Conservation (phyloP, 2,888 invertebrate species). For the Aphidius colemani region DNA sequence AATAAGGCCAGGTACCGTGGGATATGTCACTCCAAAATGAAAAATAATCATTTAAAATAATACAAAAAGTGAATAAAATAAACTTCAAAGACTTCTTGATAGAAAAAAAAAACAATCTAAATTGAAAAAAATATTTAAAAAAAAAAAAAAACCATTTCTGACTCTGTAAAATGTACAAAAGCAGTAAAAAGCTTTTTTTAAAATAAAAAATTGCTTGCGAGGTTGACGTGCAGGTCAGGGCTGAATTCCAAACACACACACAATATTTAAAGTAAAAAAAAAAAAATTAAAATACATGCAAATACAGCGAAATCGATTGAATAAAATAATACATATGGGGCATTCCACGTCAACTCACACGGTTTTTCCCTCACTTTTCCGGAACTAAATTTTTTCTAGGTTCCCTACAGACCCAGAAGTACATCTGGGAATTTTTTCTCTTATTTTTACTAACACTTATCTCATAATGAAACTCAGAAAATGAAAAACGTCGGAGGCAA, state of each 20-base stretch:
- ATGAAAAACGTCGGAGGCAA: too few relatives aligned
- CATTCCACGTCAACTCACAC: too few relatives aligned
- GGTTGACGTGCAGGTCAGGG: slow-evolving; percentile 29
- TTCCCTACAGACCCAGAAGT: too few relatives aligned
- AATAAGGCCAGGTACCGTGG: too few relatives aligned
- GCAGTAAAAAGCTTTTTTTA: neutral
- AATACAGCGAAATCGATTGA: slow-evolving; percentile 20
- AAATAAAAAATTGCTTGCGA: slow-evolving; percentile 12
- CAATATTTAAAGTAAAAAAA: neutral
- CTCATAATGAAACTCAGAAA: too few relatives aligned
- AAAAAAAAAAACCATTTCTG: too few relatives aligned
- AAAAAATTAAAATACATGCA: neutral
- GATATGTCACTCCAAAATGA: slow-evolving; percentile 1
- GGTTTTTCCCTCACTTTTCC: too few relatives aligned
- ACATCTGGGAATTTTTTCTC: too few relatives aligned
- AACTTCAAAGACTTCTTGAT: neutral
- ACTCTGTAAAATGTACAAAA: slow-evolving; percentile 9
- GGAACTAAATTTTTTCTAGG: too few relatives aligned
- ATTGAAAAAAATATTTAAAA: neutral
- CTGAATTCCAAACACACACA: slow-evolving; percentile 5
- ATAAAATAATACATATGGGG: slow-evolving; percentile 20
- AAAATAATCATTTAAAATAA: slow-evolving; percentile 1
- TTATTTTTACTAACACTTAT: too few relatives aligned
- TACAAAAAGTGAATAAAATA: neutral
- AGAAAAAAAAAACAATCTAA: neutral